Conservation (phyloP, 2,113 vertebrate species). For the Hipposideros armiger region DNA sequence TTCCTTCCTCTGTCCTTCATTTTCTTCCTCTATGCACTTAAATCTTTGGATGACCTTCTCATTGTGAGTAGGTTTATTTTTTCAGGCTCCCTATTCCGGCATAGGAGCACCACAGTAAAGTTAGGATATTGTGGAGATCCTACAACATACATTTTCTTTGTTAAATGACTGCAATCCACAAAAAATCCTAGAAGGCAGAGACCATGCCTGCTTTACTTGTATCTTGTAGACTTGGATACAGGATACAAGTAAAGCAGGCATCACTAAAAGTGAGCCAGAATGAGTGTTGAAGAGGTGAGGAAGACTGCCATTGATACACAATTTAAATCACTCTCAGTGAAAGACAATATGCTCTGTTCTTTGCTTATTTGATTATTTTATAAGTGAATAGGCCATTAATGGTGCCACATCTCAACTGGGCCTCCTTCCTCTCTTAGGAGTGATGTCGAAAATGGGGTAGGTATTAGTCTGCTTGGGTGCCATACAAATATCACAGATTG, state of each 20-base stretch:
- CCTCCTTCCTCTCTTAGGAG: background rate
- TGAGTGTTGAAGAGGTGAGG: rapidly evolving
- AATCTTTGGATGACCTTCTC: background rate
- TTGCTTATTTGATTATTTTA: background rate
- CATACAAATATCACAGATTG: background rate
- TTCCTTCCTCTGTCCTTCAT: background rate
- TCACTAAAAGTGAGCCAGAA: background rate
- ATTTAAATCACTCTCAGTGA: background rate
- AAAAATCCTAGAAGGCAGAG: background rate
- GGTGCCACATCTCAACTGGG: background rate
- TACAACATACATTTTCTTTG: background rate
- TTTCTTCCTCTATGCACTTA: background rate
- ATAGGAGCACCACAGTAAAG: background rate
- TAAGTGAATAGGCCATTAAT: background rate
- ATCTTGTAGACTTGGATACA: too few relatives aligned
- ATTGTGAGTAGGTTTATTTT: background rate
- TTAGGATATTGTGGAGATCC: background rate
- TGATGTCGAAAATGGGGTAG: background rate
- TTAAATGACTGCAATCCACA: background rate
- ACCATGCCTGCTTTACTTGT: background rate
- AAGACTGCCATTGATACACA: too few relatives aligned
- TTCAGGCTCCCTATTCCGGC: background rate
- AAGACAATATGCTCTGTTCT: background rate
- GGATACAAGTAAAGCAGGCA: too few relatives aligned
- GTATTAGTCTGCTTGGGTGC: background rate